phyloP scores from a whole-genome alignment of 2,113 vertebrate genomes.

The Anguilla rostrata region DNA sequence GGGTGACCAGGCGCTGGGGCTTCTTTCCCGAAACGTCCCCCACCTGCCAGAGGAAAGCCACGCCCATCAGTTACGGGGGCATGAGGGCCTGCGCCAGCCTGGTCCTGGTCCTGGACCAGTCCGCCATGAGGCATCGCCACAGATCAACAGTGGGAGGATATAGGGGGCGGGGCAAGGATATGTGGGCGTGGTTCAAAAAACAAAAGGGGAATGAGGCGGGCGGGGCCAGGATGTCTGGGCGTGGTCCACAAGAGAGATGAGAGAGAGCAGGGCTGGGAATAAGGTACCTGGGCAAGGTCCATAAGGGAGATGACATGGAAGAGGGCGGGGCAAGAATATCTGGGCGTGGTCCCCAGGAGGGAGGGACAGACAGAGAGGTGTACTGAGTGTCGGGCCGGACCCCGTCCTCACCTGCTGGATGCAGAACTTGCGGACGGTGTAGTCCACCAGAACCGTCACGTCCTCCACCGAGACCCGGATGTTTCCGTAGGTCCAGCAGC shows the following conservation, averaged over 20 bases:
- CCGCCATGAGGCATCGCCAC: no score
- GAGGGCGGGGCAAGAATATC: not conserved
- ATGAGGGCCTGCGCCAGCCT: not conserved
- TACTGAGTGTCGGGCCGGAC: no score
- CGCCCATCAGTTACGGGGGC: not conserved
- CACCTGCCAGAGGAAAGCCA: conserved; percentile 70
- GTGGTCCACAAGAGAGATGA: no score
- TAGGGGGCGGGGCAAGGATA: no score
- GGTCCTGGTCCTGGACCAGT: not conserved
- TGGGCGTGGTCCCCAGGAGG: not conserved
- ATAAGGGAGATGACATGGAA: not conserved
- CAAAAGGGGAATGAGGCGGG: not conserved
- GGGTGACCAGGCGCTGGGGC: conserved; percentile 92
- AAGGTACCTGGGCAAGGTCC: no score
- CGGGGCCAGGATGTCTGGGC: not conserved
- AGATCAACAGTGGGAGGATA: no score
- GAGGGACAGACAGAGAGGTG: not conserved
- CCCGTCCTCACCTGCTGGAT: conserved; percentile 79
- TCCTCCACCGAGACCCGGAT: conserved; percentile 96
- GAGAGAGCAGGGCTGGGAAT: not conserved
- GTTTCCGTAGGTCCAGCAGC: conserved; percentile 97
- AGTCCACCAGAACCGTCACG: conserved; percentile 91
- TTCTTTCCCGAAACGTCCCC: conserved; percentile 94
- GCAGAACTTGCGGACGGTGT: conserved; percentile 97
- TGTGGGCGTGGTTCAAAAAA: no score